These are phyloP conservation scores for Chironomus riparius DNA, from an alignment of 2,888 invertebrate genomes.

Conservation along the genomic window DNA sequence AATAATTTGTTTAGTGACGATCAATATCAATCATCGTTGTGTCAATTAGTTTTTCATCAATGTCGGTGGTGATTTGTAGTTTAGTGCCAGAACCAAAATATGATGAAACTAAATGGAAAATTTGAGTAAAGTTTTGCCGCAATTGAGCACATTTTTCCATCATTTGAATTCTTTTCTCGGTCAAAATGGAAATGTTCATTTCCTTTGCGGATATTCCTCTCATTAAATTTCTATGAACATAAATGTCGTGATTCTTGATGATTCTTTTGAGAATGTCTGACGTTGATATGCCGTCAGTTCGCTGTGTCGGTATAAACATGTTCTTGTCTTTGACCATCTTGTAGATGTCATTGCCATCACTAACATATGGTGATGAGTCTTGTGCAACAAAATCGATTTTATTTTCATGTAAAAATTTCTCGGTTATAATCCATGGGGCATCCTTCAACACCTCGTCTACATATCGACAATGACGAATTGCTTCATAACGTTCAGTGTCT, in stretches of 20 bases:
- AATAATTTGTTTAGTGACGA: no score
- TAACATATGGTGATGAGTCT: slow-evolving; percentile 94
- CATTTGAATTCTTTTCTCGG: slow-evolving; percentile 61
- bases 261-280: slow-evolving; percentile 96
- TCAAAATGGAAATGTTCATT: slow-evolving; percentile 92
- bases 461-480: slow-evolving; percentile 94
- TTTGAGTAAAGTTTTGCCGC: no score
- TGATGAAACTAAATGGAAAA: no score
- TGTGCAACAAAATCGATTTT: slow-evolving; percentile 99
- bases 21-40: no score
- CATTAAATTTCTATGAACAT: slow-evolving; percentile 90
- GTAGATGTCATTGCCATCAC: slow-evolving; percentile 78
- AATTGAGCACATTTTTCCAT: no score
- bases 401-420: slow-evolving; percentile 79
- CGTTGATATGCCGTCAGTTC: slow-evolving; percentile 97
- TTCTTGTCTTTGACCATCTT: slow-evolving; percentile 83
- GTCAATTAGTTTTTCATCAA: no score
- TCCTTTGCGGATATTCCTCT: slow-evolving; percentile 97
- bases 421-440: slow-evolving; percentile 89
- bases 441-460: slow-evolving; percentile 90
- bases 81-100: no score
- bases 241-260: slow-evolving; percentile 95
- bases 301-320: slow-evolving; percentile 93
- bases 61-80: no score
- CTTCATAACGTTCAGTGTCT: slow-evolving; percentile 90